phyloP scores from a whole-genome alignment of 2,797 vertebrate genomes.

The Sciurus vulgaris region DNA sequence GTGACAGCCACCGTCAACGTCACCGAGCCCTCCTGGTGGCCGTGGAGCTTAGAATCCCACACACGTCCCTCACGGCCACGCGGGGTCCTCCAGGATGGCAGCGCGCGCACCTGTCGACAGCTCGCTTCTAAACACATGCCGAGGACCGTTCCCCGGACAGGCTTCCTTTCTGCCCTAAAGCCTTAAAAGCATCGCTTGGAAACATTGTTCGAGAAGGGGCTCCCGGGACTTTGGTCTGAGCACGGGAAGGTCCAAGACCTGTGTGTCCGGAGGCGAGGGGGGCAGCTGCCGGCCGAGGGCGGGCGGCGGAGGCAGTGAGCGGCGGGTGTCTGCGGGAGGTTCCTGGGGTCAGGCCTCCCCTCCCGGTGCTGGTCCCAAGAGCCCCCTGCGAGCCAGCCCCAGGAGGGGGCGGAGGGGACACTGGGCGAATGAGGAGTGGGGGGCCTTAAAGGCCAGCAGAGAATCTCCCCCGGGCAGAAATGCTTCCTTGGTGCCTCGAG shows the following conservation, averaged over 20 bases:
- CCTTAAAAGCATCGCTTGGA: not conserved
- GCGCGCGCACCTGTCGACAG: too few species aligned
- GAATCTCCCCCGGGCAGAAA: not conserved
- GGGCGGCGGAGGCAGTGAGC: accelerated
- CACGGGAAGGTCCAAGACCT: not conserved
- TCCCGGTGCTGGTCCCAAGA: not conserved
- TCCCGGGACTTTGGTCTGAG: not conserved
- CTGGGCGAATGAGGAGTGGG: not conserved
- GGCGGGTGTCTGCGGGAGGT: accelerated
- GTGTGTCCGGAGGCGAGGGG: not conserved
- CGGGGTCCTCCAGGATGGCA: too few species aligned
- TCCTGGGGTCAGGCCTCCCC: too few species aligned
- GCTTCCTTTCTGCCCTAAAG: slow-evolving; percentile 17
- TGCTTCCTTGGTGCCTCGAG: not conserved
- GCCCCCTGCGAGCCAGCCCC: not conserved
- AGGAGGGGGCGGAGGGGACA: not conserved
- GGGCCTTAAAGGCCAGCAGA: not conserved
- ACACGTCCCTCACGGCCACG: not conserved
- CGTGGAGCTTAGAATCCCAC: not conserved
- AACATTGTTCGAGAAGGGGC: not conserved
- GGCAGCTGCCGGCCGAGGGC: accelerated
- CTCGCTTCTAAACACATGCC: too few species aligned
- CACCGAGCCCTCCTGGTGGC: not conserved
- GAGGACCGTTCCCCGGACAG: not conserved
- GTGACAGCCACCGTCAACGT: not conserved